Base-by-base conservation (phyloP, 2,113 vertebrate species). In the Halichoerus grypus region DNA sequence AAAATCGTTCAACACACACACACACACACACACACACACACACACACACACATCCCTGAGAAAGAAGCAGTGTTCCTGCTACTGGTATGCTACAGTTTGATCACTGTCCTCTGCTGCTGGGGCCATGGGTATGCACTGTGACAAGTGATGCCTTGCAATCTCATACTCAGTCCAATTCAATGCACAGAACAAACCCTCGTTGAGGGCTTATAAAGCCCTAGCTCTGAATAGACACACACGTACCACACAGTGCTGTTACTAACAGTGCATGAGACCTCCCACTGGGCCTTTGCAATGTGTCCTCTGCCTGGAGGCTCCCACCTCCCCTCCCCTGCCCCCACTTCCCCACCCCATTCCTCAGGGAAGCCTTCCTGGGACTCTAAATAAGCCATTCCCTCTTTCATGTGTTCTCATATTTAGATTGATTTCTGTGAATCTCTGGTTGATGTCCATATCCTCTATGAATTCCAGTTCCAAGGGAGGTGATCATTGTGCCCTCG, bases 261-360 rank as follows among this genome's bases (percentile, higher is more conserved):
- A 82, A 72, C 1, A 2, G 4, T 0, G 0, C 2, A 9, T n/a
- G 57, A 90, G 22, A 61, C n/a, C 31, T 57, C 26, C 5, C 0
- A 0, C 19, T 33, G 67, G 36, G 14, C 7, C 13, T 80, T 53
- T 28, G 28, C 6, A 2, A 10, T 77, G 16, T 12, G 5, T 16
- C 19, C 80, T 86, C 46, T 39, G 10, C 6, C n/a, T 1, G 9
- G 5, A 71, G 42, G 4, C 53, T 69, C 59, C 51, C 18, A 57
- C 16, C 1, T 19, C 31, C 57, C 80, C 9, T 36, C 16, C 3
- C 3, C n/a, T 84, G 19, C 16, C 36, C 42, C 59, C 33, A 18
- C 88, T 72, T 6, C 46, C 28, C 63, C 3, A 42, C 12, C 28
- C 1, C 36, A 77, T 55, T 69, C 42, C 24, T 42, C 14, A 24